A percentile compares a stretch with the other conserved stretches of the same genome.
Conservation (phyloP, 2,888 invertebrate species). For the Scelioninae gen. 2 region DNA sequence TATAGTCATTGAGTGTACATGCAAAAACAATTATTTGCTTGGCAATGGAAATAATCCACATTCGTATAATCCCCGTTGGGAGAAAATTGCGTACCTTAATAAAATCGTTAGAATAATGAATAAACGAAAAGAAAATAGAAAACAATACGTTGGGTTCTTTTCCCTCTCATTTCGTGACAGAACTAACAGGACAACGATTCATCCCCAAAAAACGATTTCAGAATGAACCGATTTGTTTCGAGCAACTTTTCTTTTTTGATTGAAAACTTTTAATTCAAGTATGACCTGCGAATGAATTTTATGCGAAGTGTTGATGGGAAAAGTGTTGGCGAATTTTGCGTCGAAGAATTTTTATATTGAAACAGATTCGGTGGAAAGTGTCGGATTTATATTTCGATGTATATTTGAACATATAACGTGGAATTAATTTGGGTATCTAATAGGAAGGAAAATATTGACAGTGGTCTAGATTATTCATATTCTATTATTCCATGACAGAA, state of each 20-base stretch:
- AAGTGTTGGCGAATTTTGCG: neutral
- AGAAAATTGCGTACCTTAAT: slow-evolving; percentile 4
- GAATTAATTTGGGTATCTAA: too few relatives aligned
- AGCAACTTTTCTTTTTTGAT: slow-evolving; percentile 30
- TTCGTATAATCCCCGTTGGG: neutral
- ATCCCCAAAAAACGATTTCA: slow-evolving; percentile 20
- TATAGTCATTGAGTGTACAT: neutral
- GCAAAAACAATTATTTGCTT: slow-evolving; percentile 4
- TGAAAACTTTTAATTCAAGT: slow-evolving; percentile 29
- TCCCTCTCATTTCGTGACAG: slow-evolving; percentile 3
- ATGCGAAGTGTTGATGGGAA: slow-evolving; percentile 12
- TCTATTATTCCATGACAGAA: too few relatives aligned
- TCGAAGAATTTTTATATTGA: too few relatives aligned
- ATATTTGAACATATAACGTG: too few relatives aligned
- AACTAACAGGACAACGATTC: slow-evolving; percentile 8
- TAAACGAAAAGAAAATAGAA: slow-evolving; percentile 10
- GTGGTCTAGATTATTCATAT: too few relatives aligned
- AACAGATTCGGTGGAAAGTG: too few relatives aligned
- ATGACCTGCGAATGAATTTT: slow-evolving; percentile 16
- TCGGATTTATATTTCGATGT: too few relatives aligned
- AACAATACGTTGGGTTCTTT: slow-evolving; percentile 14
- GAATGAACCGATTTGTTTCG: slow-evolving; percentile 21
- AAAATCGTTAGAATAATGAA: slow-evolving; percentile 19
- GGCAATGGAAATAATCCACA: slow-evolving; percentile 3
- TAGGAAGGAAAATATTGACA: too few relatives aligned